Percentiles rank a stretch among this genome's conserved stretches.
phyloP scores from a whole-genome alignment of 2,113 vertebrate genomes.

The Hylia prasina region DNA sequence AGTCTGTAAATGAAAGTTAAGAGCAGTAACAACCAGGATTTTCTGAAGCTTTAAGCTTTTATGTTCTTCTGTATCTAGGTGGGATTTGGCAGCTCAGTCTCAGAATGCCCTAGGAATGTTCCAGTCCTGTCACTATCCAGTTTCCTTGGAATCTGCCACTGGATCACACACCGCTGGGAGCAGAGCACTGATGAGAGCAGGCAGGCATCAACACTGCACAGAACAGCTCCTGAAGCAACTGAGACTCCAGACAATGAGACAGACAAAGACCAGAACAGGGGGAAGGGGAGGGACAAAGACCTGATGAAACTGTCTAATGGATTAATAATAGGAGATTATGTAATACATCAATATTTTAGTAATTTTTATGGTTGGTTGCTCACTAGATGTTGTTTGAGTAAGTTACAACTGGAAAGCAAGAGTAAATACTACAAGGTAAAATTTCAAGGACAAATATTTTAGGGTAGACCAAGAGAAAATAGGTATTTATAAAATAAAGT shows the following conservation, averaged over 20 bases:
- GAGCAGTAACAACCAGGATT: not conserved
- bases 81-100: not conserved
- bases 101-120: not conserved
- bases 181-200: not conserved
- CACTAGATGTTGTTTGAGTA: not conserved
- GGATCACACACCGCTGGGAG: not conserved
- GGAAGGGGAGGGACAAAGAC: fast-evolving
- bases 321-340: not conserved
- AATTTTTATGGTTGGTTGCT: not conserved
- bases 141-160: not conserved
- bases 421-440: not conserved
- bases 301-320: not conserved
- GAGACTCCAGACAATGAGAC: not conserved
- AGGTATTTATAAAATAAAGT: not conserved
- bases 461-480: not conserved
- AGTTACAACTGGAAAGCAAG: not conserved
- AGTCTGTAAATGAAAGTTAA: not conserved
- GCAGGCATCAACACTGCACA: not conserved
- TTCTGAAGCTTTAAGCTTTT: not conserved
- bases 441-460: not conserved
- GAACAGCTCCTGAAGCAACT: not conserved
- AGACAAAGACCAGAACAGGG: not conserved
- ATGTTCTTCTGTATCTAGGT: not conserved
- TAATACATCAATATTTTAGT: not conserved
- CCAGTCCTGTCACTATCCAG: not conserved